Conservation (phyloP, 2,888 invertebrate genomes). For the Eristalis tenax region DNA sequence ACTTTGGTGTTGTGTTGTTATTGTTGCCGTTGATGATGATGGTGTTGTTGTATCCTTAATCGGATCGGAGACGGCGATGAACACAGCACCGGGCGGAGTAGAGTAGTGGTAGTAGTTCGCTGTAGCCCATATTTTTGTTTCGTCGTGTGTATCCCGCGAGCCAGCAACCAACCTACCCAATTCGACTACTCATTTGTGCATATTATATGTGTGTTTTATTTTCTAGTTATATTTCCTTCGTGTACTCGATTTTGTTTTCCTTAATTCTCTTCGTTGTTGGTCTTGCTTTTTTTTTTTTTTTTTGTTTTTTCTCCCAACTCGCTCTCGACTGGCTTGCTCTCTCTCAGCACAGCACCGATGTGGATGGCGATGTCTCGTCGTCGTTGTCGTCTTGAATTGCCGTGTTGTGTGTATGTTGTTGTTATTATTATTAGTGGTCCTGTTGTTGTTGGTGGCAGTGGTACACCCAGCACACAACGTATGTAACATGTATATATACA, state of each 20-base stretch:
- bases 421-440: slow-evolving; percentile 17
- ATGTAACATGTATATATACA: not conserved
- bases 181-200: slow-evolving; percentile 45
- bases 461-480: not conserved
- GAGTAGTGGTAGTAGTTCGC: slow-evolving; percentile 39
- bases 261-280: slow-evolving; percentile 24
- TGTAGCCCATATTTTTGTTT: slow-evolving; percentile 26
- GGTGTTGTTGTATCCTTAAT: not conserved
- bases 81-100: too few species aligned
- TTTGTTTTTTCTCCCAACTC: too few species aligned
- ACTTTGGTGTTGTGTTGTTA: slow-evolving; percentile 26
- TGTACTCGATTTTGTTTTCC: slow-evolving; percentile 62
- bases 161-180: too few species aligned
- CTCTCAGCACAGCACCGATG: too few species aligned
- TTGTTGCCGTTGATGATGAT: not conserved
- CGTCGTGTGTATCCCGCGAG: slow-evolving; percentile 19
- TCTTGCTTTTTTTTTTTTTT: not conserved
- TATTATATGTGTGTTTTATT: slow-evolving; percentile 46
- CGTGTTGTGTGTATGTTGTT: slow-evolving; percentile 1
- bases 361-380: not conserved
- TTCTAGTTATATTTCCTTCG: slow-evolving; percentile 46
- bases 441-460: slow-evolving; percentile 1
- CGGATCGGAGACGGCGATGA: too few species aligned
- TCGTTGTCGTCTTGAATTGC: not conserved
- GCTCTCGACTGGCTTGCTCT: not conserved